phyloP scores from a whole-genome alignment of 2,888 invertebrate species.

The Drosophila fulvimacula region DNA sequence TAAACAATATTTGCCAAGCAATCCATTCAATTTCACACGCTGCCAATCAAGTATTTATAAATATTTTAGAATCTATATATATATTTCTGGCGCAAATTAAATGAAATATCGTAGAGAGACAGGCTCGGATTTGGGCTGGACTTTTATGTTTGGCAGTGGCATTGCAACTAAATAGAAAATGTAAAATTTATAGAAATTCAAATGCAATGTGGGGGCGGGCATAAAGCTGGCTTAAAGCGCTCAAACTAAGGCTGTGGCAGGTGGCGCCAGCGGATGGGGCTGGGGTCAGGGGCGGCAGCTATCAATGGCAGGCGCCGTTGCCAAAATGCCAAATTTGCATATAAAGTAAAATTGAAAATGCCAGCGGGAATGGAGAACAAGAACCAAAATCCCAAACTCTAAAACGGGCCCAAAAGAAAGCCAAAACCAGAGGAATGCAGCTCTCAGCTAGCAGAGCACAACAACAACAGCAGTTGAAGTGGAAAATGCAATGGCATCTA shows the following conservation, averaged over 20 bases:
- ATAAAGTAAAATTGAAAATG: constrained; percentile 81
- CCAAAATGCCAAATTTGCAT: constrained; percentile 78
- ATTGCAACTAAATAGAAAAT: constrained; percentile 70
- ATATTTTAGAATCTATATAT: neutral
- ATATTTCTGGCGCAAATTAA: constrained; percentile 26
- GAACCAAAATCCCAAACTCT: constrained; percentile 50
- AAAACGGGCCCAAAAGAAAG: constrained; percentile 40
- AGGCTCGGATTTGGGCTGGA: constrained; percentile 22
- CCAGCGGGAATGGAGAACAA: constrained; percentile 56
- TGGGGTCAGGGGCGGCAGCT: constrained; percentile 48
- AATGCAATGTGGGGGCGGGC: constrained; percentile 52
- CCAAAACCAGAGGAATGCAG: constrained; percentile 58
- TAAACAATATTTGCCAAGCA: constrained; percentile 4
- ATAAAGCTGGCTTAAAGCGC: constrained; percentile 73
- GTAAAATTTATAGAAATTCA: constrained; percentile 75
- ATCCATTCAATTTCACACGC: constrained; percentile 9
- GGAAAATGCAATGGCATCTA: constrained; percentile 31
- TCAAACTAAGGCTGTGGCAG: constrained; percentile 14
- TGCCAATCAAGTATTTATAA: constrained; percentile 8
- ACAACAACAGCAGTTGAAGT: constrained; percentile 12
- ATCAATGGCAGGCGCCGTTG: constrained; percentile 64
- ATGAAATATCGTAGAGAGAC: constrained; percentile 36
- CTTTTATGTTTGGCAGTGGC: constrained; percentile 28
- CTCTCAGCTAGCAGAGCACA: constrained; percentile 22
- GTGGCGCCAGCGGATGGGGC: constrained; percentile 6